A percentile compares a stretch with the other conserved stretches of the same genome.
phyloP scores from a whole-genome alignment of 2,888 invertebrate genomes.

The Cephus sareptanus region DNA sequence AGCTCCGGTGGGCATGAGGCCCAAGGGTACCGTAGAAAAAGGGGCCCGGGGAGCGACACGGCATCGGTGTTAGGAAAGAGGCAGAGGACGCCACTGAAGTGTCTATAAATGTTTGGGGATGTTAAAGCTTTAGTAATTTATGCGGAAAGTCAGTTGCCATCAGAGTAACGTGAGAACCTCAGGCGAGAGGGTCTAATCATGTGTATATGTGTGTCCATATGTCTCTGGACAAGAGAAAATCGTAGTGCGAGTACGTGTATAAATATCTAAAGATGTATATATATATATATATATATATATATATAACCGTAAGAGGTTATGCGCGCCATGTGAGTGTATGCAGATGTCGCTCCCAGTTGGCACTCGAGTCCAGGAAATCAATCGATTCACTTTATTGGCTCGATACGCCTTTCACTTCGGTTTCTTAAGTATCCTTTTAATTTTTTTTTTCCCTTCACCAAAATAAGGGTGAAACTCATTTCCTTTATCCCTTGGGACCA shows the following conservation, averaged over 20 bases:
- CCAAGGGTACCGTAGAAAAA: not conserved
- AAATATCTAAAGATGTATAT: too few relatives aligned
- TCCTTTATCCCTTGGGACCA: too few relatives aligned
- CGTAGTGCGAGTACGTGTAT: too few relatives aligned
- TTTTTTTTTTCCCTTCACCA: too few relatives aligned
- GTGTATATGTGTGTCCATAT: too few relatives aligned
- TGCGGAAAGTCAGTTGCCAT: constrained; percentile 52
- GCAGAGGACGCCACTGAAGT: constrained; percentile 17
- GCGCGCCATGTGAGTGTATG: constrained; percentile 39
- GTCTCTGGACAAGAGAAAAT: too few relatives aligned
- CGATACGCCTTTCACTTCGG: not conserved
- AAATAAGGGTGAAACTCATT: too few relatives aligned
- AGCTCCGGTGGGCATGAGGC: constrained; percentile 35
- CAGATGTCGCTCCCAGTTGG: constrained; percentile 42
- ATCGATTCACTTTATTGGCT: constrained; percentile 22
- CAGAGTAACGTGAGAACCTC: constrained; percentile 55
- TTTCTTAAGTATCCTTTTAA: not conserved
- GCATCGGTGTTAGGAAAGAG: constrained; percentile 31
- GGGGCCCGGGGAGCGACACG: not conserved
- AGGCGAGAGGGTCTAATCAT: too few relatives aligned
- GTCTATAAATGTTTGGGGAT: constrained; percentile 42
- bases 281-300: too few relatives aligned
- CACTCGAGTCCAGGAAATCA: constrained; percentile 21
- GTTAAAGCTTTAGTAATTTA: constrained; percentile 45
- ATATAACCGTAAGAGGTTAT: constrained; percentile 19